These are phyloP conservation scores for Tachysurus fulvidraco DNA, from an alignment of 2,113 vertebrate genomes.

Conservation along the genomic window DNA sequence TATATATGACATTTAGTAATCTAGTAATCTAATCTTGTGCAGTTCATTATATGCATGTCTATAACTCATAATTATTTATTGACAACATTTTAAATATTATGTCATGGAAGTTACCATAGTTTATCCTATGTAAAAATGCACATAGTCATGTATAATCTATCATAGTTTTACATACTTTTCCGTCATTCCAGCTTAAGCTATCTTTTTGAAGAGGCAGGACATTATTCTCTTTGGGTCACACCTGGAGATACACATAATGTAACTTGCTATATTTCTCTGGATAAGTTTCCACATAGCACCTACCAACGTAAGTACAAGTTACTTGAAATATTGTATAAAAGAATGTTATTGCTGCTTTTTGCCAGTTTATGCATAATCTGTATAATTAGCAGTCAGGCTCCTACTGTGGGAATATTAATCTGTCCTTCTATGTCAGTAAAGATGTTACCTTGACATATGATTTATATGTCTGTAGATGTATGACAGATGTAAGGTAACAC, in stretches of 20 bases:
- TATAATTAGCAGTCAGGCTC: not conserved
- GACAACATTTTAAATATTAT: not conserved
- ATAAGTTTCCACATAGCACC: constrained; percentile 60
- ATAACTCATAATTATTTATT: too few relatives aligned
- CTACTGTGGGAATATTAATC: not conserved
- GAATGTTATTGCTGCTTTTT: not conserved
- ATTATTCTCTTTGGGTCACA: constrained; percentile 70
- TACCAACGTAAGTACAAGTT: constrained; percentile 68
- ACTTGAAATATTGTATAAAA: not conserved
- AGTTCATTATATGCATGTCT: not conserved
- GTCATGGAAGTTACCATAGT: not conserved
- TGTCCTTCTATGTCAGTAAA: not conserved
- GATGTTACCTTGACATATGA: not conserved
- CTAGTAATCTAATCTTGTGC: too few relatives aligned
- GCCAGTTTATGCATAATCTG: not conserved
- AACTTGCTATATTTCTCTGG: constrained; percentile 60
- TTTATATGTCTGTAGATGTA: not conserved
- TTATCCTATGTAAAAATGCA: not conserved
- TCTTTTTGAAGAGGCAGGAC: constrained; percentile 70
- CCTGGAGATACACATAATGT: constrained; percentile 35
- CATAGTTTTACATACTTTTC: constrained; percentile 44
- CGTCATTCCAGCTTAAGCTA: constrained; percentile 66
- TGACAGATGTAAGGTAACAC: not conserved
- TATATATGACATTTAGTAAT: not conserved
- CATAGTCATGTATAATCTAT: not conserved